Evolutionary conservation across 2,113 vertebrate genomes (phyloP), one percentile per base, ranked within the genome.

Genomic region (Procavia capensis): DNA sequence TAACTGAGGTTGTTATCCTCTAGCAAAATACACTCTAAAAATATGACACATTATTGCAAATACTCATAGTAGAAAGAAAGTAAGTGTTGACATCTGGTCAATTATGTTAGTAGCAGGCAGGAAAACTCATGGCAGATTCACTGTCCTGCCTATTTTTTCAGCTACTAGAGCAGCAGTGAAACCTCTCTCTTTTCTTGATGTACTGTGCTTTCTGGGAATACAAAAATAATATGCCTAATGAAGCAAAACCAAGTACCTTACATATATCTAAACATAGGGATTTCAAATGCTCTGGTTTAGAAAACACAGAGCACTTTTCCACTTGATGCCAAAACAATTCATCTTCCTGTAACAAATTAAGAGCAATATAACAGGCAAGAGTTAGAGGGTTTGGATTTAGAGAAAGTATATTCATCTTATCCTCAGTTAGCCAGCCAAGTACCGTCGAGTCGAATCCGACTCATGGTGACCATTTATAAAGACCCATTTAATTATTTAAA

Each of bases 191-290:
- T 97, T 82, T 72, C 86, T 96, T 96, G 87, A 83, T 85, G 88
- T 95, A 97, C 96, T 96, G 47, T 96, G 94, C 91, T 98, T 98
- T 97, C 92, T 95, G 95, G 85, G 93, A 97, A 92, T 97, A 97
- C 96, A 97, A 98, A 98, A 98, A 97, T 97, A 98, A 96, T 84
- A 92, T 95, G 84, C 74, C 76, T 96, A 95, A 95, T 94, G 97
- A 98, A 98, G 93, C 97, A 96, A 61, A 45, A 92, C 95, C 90
- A 96, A 94, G 95, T 79, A 93, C 94, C 95, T 98, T 96, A 41
- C 82, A 47, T 96, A 47, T 96, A 97, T 98, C 89, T 74, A 97
- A 97, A 94, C 95, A 97, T 90, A 76, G 95, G 97, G 86, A 89
- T 97, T 94, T 96, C 94, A 98, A 86, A 96, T 87, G 96, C 89